Evolutionary conservation across 2,113 vertebrate species (phyloP), one percentile per base, ranked within the genome.

Genomic region (Psittacus erithacus): DNA sequence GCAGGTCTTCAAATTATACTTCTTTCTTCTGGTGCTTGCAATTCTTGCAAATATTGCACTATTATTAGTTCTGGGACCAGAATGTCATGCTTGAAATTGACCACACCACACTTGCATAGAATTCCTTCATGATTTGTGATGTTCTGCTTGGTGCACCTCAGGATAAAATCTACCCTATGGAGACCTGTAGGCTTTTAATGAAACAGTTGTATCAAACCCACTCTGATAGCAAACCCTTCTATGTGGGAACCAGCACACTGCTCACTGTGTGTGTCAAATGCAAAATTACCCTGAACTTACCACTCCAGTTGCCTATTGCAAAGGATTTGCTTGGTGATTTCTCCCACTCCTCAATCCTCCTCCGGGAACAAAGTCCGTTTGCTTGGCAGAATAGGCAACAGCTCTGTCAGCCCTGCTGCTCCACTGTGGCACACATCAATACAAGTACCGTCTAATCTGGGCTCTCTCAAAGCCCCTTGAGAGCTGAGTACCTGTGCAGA

Each of bases 31-130:
- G 10, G 27, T 33, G 63, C 53, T 82, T 71, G 62, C 39, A 59
- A 6, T 49, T 85, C 47, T 76, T 79, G 53, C 5, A 15, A 17
- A 41, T 49, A 74, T 69, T 35, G 10, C 19, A 80, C 22, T 39
- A 11, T 44, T 62, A 24, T 78, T 87, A 82, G 17, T 82, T 82
- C 47, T 43, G 35, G 15, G 43, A 59, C 13, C n/a, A 74, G 25
- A 82, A 47, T 39, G 55, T 41, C 76, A 69, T 35, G 16, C 44
- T 91, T 18, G 44, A 62, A 92, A n/a, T 20, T 22, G 73, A 50
- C 52, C 0, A 2, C 79, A 23, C 59, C 47, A 67, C 28, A 27
- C 23, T 71, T 53, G 38, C 0, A 4, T 1, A 44, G 63, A 18
- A 23, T 63, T 82, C 81, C 27, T 29, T 39, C 19, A 35, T 33